A percentile compares a stretch with the other conserved stretches of the same genome.
These are phyloP conservation scores for Stomorhina lunata DNA, from an alignment of 2,888 invertebrate genomes.

Conservation along the genomic window DNA sequence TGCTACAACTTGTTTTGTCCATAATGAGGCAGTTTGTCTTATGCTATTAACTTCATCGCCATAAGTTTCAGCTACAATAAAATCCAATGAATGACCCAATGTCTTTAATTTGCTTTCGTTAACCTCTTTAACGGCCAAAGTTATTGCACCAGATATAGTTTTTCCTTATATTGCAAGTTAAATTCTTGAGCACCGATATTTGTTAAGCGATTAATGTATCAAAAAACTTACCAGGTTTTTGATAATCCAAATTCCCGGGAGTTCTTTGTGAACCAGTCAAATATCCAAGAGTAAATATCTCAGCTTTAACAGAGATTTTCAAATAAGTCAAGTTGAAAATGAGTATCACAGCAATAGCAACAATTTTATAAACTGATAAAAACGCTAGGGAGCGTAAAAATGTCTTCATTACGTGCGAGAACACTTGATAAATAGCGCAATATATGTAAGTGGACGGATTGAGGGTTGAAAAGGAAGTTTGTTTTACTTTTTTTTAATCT, in stretches of 20 bases:
- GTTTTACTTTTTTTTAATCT: not conserved
- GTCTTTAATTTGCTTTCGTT: constrained; percentile 82
- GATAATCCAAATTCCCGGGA: constrained; percentile 89
- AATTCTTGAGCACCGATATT: not conserved
- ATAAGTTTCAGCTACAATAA: constrained; percentile 93
- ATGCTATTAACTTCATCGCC: constrained; percentile 94
- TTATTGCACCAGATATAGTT: constrained; percentile 89
- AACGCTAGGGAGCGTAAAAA: constrained; percentile 58
- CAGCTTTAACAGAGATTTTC: constrained; percentile 74
- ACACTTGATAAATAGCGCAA: constrained; percentile 18
- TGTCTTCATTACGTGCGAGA: constrained; percentile 69
- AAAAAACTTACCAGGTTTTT: constrained; percentile 83
- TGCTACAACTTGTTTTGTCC: constrained; percentile 91
- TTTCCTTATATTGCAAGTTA: constrained; percentile 78
- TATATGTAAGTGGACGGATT: not conserved
- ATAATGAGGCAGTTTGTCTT: constrained; percentile 89
- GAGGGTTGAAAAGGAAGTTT: not conserved
- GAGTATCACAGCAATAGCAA: constrained; percentile 45
- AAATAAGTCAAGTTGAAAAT: constrained; percentile 39
- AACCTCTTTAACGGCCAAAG: constrained; percentile 91
- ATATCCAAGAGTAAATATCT: constrained; percentile 89
- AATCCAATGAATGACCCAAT: constrained; percentile 87
- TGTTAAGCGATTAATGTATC: not conserved
- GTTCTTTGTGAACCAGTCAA: constrained; percentile 91
- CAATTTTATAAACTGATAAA: constrained; percentile 51